phyloP scores from a whole-genome alignment of 2,113 vertebrate species.

The Triplophysa siluroides region DNA sequence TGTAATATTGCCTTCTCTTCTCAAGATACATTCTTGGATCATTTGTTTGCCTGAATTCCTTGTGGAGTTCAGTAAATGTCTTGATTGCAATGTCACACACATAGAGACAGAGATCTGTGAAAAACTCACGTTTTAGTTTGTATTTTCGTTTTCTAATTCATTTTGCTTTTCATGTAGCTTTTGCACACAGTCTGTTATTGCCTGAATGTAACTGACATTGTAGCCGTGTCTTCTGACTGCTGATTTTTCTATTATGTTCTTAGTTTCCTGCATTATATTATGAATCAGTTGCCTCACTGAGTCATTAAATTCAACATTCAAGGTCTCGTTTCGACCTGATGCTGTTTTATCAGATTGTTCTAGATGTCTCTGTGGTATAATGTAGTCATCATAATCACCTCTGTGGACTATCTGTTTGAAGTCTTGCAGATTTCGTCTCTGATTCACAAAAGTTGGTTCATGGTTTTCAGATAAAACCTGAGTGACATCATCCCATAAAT shows the following conservation, averaged over 20 bases:
- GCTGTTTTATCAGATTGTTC: neutral
- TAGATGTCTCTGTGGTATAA: neutral
- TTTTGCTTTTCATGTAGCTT: neutral
- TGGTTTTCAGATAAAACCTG: neutral
- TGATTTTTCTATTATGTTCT: neutral
- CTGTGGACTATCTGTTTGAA: fast-evolving
- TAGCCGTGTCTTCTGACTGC: conserved; percentile 39
- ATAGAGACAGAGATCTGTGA: conserved; percentile 35
- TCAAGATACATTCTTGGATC: conserved; percentile 1
- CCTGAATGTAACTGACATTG: neutral
- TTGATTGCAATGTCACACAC: conserved; percentile 15
- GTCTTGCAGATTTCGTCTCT: neutral
- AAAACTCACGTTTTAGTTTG: conserved; percentile 51
- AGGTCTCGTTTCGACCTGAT: no score
- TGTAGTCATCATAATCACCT: neutral
- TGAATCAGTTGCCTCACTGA: conserved; percentile 31
- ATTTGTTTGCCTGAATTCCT: conserved; percentile 37
- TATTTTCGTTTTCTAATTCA: neutral
- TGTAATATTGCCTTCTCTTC: conserved; percentile 8
- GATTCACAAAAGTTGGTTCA: neutral
- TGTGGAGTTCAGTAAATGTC: neutral
- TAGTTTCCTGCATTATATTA: neutral
- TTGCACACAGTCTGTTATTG: conserved; percentile 53
- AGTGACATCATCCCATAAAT: neutral
- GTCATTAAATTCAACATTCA: no score